phyloP scores from a whole-genome alignment of 2,888 invertebrate species.

The Tyria jacobaeae region DNA sequence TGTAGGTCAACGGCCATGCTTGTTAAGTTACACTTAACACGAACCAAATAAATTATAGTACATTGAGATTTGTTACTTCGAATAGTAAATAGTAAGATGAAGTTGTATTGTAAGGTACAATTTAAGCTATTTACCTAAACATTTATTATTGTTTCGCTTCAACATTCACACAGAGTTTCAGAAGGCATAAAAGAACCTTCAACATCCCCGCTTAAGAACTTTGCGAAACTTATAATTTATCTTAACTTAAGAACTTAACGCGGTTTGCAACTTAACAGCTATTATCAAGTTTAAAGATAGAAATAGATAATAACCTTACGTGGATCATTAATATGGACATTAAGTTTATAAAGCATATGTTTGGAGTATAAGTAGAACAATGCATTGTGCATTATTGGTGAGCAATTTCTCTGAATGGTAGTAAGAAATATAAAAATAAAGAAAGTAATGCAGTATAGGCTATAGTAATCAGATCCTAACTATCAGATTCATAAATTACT shows the following conservation, averaged over 20 bases:
- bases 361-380: no score
- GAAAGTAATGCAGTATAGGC: no score
- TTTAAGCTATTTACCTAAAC: neutral
- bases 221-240: slow-evolving; percentile 33
- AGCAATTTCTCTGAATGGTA: no score
- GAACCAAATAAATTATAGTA: neutral
- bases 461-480: no score
- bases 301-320: no score
- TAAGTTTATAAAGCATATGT: no score
- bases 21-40: slow-evolving; percentile 4
- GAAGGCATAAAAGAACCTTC: slow-evolving; percentile 16
- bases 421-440: no score
- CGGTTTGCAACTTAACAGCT: neutral
- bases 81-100: neutral
- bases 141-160: neutral
- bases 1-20: neutral
- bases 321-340: no score
- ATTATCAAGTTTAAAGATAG: neutral
- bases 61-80: neutral
- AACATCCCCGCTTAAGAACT: slow-evolving; percentile 26
- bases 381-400: no score
- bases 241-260: slow-evolving; percentile 21
- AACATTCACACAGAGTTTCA: neutral
- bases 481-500: no score
- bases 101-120: neutral